Conservation (phyloP, 2,888 invertebrate genomes). For the Diaperis boleti region DNA sequence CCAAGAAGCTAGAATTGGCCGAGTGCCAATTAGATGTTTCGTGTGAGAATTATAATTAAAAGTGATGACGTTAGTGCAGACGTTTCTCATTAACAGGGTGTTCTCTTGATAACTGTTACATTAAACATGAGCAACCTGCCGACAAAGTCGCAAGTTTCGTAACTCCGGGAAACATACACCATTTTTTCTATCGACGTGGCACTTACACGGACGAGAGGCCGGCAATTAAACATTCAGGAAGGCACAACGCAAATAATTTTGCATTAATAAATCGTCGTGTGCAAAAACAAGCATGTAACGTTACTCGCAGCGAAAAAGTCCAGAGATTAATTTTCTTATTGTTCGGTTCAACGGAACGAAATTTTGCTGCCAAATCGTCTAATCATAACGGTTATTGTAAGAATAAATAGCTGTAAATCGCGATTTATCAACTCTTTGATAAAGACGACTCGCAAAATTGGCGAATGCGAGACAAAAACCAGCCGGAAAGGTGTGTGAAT, state of each 20-base stretch:
- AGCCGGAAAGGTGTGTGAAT: too few species aligned
- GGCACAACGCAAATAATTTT: neutral
- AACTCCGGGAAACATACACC: too few species aligned
- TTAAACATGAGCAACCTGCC: too few species aligned
- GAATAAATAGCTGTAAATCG: constrained; percentile 18
- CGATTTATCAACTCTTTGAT: constrained; percentile 19
- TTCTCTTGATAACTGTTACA: constrained; percentile 20
- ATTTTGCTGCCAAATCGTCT: constrained; percentile 17
- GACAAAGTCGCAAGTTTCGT: too few species aligned
- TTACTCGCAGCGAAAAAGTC: neutral
- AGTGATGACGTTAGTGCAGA: neutral
- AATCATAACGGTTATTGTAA: constrained; percentile 14
- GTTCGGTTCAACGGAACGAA: constrained; percentile 16
- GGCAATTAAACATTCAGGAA: neutral
- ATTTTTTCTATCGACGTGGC: neutral
- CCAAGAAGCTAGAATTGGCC: neutral
- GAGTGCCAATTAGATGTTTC: constrained; percentile 7
- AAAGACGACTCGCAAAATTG: constrained; percentile 3
- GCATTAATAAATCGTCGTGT: neutral
- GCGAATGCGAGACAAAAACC: too few species aligned
- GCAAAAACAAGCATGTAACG: constrained; percentile 1
- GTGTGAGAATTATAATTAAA: constrained; percentile 4
- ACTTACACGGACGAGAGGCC: neutral
- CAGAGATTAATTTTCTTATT: constrained; percentile 16
- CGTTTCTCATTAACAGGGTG: neutral